These are phyloP conservation scores for Phymatocera aterrima DNA, from an alignment of 2,888 invertebrate genomes.

Conservation along the genomic window DNA sequence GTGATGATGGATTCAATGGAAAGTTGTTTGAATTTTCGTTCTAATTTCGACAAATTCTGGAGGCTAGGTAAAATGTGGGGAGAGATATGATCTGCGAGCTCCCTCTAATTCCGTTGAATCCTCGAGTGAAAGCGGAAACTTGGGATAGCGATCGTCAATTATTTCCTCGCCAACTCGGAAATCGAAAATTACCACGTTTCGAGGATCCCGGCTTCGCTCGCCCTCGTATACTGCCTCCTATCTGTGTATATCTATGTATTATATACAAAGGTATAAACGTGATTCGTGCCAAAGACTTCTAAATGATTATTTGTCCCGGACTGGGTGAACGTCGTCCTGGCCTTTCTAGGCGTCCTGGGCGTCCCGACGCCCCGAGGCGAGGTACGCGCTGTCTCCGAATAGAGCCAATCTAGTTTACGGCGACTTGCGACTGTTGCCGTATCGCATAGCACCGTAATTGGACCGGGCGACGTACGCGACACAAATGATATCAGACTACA, in stretches of 20 bases:
- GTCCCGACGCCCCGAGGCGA: slow-evolving; percentile 62
- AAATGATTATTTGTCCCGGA: slow-evolving; percentile 25
- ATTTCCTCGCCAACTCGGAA: slow-evolving; percentile 38
- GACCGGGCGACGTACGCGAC: slow-evolving; percentile 64
- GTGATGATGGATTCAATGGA: too few species aligned
- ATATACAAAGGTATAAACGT: neutral
- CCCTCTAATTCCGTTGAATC: slow-evolving; percentile 32
- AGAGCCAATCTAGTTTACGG: slow-evolving; percentile 67
- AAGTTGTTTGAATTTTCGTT: too few species aligned
- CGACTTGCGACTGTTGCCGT: slow-evolving; percentile 67
- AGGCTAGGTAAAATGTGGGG: slow-evolving; percentile 18
- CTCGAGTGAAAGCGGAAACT: slow-evolving; percentile 37
- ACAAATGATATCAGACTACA: slow-evolving; percentile 65
- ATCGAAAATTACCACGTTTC: slow-evolving; percentile 36
- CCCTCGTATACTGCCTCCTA: neutral
- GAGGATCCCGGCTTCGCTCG: slow-evolving; percentile 15
- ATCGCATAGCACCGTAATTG: slow-evolving; percentile 69
- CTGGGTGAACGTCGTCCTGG: slow-evolving; percentile 7
- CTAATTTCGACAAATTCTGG: neutral
- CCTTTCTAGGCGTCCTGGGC: slow-evolving; percentile 47
- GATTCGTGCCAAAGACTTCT: slow-evolving; percentile 30
- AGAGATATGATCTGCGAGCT: slow-evolving; percentile 57
- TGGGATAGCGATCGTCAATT: slow-evolving; percentile 39
- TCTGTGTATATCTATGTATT: neutral
- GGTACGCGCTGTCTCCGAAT: slow-evolving; percentile 73